These are phyloP conservation scores for Aleadryas rufinucha DNA, from an alignment of 2,113 vertebrate genomes.

Conservation along the genomic window DNA sequence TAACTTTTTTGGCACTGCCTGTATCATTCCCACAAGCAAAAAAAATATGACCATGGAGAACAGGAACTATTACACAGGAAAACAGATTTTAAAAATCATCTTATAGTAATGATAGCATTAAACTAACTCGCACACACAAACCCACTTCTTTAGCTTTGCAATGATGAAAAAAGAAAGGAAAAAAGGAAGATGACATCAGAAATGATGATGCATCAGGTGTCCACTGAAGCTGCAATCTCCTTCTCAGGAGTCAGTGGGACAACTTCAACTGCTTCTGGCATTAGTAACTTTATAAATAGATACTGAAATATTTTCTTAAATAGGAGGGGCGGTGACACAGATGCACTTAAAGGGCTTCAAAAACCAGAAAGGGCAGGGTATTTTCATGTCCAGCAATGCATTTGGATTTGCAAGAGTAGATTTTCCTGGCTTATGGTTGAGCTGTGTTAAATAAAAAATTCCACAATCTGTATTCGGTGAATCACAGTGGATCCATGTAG, in stretches of 20 bases:
- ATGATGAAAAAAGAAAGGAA: background rate
- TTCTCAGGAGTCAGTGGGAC: background rate
- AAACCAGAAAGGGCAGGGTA: background rate
- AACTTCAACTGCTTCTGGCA: background rate
- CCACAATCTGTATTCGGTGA: background rate
- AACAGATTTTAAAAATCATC: background rate
- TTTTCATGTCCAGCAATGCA: background rate
- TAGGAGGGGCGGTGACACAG: fast-evolving
- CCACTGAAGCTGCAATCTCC: background rate
- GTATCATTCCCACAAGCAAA: background rate
- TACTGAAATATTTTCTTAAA: background rate
- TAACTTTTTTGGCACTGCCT: background rate
- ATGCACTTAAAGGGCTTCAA: background rate
- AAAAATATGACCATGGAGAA: background rate
- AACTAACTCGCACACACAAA: background rate
- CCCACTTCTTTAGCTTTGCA: background rate
- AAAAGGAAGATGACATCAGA: background rate
- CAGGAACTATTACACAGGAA: background rate
- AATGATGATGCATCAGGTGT: background rate
- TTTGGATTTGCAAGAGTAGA: background rate
- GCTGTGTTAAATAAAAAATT: background rate
- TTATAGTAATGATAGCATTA: background rate
- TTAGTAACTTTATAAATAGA: background rate
- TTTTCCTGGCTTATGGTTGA: background rate
- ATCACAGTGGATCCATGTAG: background rate